Evolutionary conservation across 2,888 invertebrate species (phyloP), one percentile per base, ranked within the genome.

Genomic region (Tipula confusa): DNA sequence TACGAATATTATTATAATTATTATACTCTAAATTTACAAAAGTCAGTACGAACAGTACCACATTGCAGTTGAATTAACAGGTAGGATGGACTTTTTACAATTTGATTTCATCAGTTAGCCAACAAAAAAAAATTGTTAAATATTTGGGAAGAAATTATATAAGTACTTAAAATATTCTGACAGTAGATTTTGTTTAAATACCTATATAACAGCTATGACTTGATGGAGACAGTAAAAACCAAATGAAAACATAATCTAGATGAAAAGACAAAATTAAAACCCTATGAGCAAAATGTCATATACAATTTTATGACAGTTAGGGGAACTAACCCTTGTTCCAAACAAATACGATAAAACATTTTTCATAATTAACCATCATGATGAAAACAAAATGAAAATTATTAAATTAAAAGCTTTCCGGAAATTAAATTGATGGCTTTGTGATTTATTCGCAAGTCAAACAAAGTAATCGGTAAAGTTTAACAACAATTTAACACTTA

Each of bases 21-120:
- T n/a, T n/a, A n/a, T n/a, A n/a, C n/a, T n/a, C n/a, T n/a, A n/a
- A 24, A 24, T 38, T 13, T 64, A 64, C 24, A 64, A 11, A 9
- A 64, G 64, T 64, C 64, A 64, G 24, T 64, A 11, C 24, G 64
- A 64, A 64, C 24, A 64, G 64, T 64, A 64, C 64, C 64, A n/a
- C n/a, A 64, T 64, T 64, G 64, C 64, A 64, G 64, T 64, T 64
- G 64, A 64, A 64, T 24, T 64, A 64, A 64, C 18, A 64, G 64
- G 64, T 64, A 64, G 64, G 64, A 64, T 64, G 6, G 64, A 64
- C 64, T 18, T 64, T 43, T 43, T 15, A 43, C 43, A 43, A 43
- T n/a, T n/a, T 13, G 13, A 38, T 13, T 13, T 13, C 38, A 13
- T 38, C 38, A 7, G 38, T 38, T 13, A 38, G 13, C 31, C 31